Evolutionary conservation across 1,140 invertebrate species (phyloP).

Genomic region (Aphelinus atriplicis): DNA sequence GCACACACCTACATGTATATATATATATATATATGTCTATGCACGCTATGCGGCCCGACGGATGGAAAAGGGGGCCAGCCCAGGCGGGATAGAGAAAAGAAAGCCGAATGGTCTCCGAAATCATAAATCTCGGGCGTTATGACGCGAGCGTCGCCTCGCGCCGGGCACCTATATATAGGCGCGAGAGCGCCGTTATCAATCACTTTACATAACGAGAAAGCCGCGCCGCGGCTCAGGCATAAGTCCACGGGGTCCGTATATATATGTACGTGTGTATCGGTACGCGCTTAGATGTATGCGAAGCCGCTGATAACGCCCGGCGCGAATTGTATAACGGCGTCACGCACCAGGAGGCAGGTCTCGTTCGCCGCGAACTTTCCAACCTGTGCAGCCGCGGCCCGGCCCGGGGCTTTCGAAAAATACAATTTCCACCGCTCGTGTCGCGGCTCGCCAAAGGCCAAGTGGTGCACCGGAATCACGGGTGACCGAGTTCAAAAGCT

Average conservation of each 20-base stretch:
- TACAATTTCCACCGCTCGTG: too few species aligned
- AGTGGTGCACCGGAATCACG: too few species aligned
- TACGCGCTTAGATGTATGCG: neutral
- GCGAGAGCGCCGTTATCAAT: constrained; percentile 31
- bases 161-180: neutral
- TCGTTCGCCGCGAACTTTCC: constrained; percentile 31
- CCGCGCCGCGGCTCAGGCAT: neutral
- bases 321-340: constrained; percentile 35
- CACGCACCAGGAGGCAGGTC: constrained; percentile 34
- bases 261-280: neutral
- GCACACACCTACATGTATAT: too few species aligned
- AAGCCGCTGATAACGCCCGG: constrained; percentile 23
- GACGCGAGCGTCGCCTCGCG: neutral
- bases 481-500: too few species aligned
- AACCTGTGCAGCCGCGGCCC: neutral
- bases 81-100: neutral
- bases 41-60: too few species aligned
- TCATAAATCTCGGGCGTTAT: constrained; percentile 27
- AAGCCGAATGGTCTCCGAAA: neutral
- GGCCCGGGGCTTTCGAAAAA: neutral
- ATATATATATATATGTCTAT: too few species aligned
- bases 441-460: too few species aligned
- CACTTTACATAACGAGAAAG: constrained; percentile 39
- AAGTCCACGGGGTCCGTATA: neutral
- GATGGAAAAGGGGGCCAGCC: neutral